Percentiles rank a stretch among this genome's conserved stretches.
phyloP scores from a whole-genome alignment of 2,797 vertebrate genomes.

The Mormyrops attenuatus region DNA sequence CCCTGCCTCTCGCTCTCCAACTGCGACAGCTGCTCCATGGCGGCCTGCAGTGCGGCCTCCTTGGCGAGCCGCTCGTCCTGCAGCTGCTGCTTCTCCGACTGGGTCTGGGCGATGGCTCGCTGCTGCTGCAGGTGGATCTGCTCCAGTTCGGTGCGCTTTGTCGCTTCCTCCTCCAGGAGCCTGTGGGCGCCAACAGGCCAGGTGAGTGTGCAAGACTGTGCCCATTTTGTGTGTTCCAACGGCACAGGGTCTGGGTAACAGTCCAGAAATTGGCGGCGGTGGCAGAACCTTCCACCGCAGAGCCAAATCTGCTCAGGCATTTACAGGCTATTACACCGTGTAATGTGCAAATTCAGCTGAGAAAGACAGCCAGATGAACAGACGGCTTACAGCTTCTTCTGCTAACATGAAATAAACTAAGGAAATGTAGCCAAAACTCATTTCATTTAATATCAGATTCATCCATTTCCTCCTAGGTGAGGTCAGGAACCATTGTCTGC shows the following conservation, averaged over 20 bases:
- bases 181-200: constrained; percentile 47
- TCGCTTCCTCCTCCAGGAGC: constrained; percentile 84
- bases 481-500: neutral
- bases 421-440: neutral
- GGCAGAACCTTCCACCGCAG: neutral
- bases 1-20: constrained; percentile 80
- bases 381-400: neutral
- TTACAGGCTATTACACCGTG: neutral
- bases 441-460: neutral
- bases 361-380: neutral
- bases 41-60: constrained; percentile 77
- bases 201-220: too few relatives aligned
- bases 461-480: neutral
- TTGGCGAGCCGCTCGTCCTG: constrained; percentile 76
- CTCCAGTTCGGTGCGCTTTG: constrained; percentile 82
- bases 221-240: neutral
- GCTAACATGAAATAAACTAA: neutral
- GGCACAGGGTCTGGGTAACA: neutral
- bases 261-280: neutral
- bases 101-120: constrained; percentile 77
- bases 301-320: neutral
- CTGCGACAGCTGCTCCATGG: constrained; percentile 79
- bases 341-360: neutral
- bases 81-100: constrained; percentile 89
- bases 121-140: constrained; percentile 85